These are phyloP conservation scores for Melanocharis versteri DNA, from an alignment of 2,113 vertebrate genomes.

Conservation along the genomic window DNA sequence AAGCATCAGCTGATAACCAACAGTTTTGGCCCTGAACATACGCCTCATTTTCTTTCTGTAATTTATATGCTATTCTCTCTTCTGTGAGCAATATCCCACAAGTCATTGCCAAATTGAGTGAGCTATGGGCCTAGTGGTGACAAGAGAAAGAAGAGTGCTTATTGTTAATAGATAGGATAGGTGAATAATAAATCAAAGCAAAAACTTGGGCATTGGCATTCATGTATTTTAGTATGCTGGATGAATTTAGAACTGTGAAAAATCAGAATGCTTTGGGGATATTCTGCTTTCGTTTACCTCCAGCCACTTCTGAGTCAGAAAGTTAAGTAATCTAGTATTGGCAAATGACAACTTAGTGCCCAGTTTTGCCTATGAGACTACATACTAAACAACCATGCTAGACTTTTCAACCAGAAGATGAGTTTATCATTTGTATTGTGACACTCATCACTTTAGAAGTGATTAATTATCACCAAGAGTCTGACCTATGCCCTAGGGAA, in stretches of 20 bases:
- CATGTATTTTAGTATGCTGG: background rate
- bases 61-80: slow-evolving; percentile 11
- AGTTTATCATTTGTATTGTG: background rate
- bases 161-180: slow-evolving; percentile 21
- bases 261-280: background rate
- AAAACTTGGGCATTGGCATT: background rate
- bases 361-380: background rate
- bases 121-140: background rate
- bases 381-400: background rate
- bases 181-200: slow-evolving; percentile 54
- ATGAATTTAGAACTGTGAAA: background rate
- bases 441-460: background rate
- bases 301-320: background rate
- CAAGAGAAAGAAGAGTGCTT: background rate
- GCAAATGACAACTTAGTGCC: background rate
- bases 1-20: background rate
- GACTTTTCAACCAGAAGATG: background rate
- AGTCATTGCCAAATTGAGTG: slow-evolving; percentile 1
- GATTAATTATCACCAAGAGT: background rate
- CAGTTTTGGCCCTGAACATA: background rate
- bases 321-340: background rate
- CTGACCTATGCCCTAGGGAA: background rate
- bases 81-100: background rate
- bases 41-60: background rate
- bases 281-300: background rate